These are phyloP conservation scores for Andrena cerasifolii DNA, from an alignment of 1,140 invertebrate genomes.

Conservation along the genomic window DNA sequence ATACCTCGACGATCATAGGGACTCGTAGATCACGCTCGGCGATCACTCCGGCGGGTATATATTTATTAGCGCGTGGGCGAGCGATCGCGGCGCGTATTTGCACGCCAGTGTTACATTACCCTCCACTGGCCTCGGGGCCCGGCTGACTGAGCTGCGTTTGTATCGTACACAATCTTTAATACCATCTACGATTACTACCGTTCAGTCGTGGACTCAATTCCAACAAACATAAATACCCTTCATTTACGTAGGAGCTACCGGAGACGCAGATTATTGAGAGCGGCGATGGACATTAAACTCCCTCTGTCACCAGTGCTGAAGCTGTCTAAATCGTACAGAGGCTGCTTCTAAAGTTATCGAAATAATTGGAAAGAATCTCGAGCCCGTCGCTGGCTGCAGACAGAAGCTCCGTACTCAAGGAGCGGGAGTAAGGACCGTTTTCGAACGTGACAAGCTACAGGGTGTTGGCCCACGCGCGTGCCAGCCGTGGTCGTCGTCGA, in stretches of 20 bases:
- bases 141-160: constrained; percentile 7
- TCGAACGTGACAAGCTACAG: constrained; percentile 26
- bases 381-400: too few species aligned
- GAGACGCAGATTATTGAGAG: too few species aligned
- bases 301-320: too few species aligned
- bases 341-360: too few species aligned
- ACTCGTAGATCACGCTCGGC: constrained; percentile 37
- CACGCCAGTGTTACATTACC: constrained; percentile 53
- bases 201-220: background rate
- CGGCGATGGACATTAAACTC: too few species aligned
- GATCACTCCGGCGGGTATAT: constrained; percentile 6
- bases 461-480: constrained; percentile 52
- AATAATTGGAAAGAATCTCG: too few species aligned
- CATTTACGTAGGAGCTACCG: too few species aligned
- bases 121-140: constrained; percentile 29
- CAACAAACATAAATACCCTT: background rate
- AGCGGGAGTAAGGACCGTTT: constrained; percentile 7
- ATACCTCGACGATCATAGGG: constrained; percentile 44
- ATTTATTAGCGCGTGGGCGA: constrained; percentile 50
- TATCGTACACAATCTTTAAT: background rate
- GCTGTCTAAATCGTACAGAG: too few species aligned
- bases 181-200: background rate
- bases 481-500: background rate
- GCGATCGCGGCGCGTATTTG: constrained; percentile 36
- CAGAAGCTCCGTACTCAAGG: too few species aligned